Percentiles rank a stretch among this genome's conserved stretches.
These are phyloP conservation scores for Fukomys damarensis DNA, from an alignment of 2,113 vertebrate species.

Conservation along the genomic window DNA sequence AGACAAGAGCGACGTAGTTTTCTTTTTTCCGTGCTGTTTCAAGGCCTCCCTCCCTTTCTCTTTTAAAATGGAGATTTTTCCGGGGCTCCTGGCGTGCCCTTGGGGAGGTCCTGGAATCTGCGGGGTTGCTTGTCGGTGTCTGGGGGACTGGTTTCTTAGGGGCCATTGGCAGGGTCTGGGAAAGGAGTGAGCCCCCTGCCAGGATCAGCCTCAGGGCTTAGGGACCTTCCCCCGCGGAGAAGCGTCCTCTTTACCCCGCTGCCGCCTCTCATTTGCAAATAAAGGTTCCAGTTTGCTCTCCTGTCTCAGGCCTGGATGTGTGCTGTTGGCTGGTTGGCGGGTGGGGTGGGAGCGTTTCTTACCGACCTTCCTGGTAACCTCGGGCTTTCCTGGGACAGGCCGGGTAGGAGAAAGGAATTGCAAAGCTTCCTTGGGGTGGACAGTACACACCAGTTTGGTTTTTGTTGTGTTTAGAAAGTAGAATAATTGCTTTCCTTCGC, in stretches of 20 bases:
- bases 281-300: conserved; percentile 59
- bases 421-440: background rate
- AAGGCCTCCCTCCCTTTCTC: background rate
- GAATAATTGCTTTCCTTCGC: background rate
- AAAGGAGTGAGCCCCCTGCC: background rate
- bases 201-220: background rate
- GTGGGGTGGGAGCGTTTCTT: background rate
- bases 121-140: background rate
- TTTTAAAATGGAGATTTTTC: background rate
- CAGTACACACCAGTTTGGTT: background rate
- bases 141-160: background rate
- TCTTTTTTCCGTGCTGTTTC: background rate
- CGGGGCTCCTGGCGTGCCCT: background rate
- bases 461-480: background rate
- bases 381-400: background rate
- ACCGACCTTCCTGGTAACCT: background rate
- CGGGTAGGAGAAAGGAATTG: background rate
- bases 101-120: background rate
- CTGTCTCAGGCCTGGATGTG: conserved; percentile 36
- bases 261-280: conserved; percentile 65
- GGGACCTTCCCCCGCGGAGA: background rate
- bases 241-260: background rate
- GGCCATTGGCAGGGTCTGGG: background rate
- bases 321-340: background rate
- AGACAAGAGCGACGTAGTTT: background rate